These are phyloP conservation scores for Leucopternis melanops DNA, from an alignment of 2,113 vertebrate species.

Conservation along the genomic window DNA sequence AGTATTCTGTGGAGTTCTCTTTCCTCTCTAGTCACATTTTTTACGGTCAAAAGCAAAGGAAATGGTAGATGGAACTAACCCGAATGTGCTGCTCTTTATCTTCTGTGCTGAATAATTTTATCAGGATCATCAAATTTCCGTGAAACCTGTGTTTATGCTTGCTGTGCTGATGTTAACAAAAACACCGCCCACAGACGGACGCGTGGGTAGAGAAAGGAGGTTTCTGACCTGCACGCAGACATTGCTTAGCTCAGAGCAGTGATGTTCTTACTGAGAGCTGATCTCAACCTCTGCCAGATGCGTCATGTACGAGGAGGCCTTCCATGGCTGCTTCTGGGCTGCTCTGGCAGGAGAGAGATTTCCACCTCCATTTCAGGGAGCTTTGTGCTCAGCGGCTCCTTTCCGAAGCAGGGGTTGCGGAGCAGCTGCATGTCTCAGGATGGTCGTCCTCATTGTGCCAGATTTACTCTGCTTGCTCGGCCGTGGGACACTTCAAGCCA, in stretches of 20 bases:
- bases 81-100: not conserved
- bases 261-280: not conserved
- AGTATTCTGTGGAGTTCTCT: not conserved
- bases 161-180: not conserved
- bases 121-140: constrained; percentile 10
- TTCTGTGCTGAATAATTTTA: not conserved
- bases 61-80: not conserved
- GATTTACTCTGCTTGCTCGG: not conserved
- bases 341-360: not conserved
- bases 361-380: not conserved
- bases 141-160: not conserved
- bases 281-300: not conserved
- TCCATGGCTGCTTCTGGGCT: fast-evolving
- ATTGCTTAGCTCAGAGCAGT: not conserved
- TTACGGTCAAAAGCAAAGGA: not conserved
- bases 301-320: not conserved
- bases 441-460: not conserved
- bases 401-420: not conserved
- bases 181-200: not conserved
- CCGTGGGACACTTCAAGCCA: not conserved
- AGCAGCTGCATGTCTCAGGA: fast-evolving
- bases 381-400: not conserved
- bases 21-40: not conserved
- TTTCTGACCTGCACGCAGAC: not conserved
- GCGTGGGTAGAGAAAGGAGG: not conserved